Base-by-base conservation (phyloP, 2,888 invertebrate genomes). In the Drosophila tripunctata region DNA sequence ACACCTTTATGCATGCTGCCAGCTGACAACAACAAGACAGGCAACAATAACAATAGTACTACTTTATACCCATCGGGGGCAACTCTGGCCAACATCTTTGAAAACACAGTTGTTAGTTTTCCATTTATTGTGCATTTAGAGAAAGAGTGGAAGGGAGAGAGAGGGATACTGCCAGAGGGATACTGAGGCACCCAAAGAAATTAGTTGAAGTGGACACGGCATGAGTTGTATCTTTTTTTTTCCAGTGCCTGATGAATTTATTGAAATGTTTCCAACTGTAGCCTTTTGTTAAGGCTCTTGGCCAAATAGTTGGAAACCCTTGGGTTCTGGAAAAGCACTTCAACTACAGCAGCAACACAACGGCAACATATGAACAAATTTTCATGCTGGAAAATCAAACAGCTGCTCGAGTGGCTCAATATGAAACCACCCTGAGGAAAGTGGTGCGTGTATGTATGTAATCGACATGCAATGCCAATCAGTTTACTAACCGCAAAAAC, bases 61-160 rank as follows among this genome's bases (percentile, higher is more conserved):
- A n/a, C 38, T 19, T 24, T n/a, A n/a, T n/a, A 57, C 19, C 31
- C 36, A 45, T 45, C 51, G 33, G 47, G 62, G 54, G 43, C 50
- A 72, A 19, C 52, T 65, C 60, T 68, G 38, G 14, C 35, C n/a
- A 19, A 17, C 40, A 27, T 40, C 50, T 40, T 55, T 57, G 41
- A 17, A 78, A 78, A 80, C n/a, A 69, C 81, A 87, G 81, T 81
- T 81, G 81, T 81, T 81, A 81, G 68, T 80, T 87, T 81, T 86
- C 67, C 81, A 81, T 81, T 81, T 87, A 81, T 78, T 77, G 75
- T 80, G 55, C 81, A 86, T 81, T 86, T 81, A 81, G 48, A 17
- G 30, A 21, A 10, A 10, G 17, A 7, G 44, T 17, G 47, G 15
- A 12, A 24, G 43, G 14, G 17, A 21, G 27, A 2, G 38, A 21